phyloP scores from a whole-genome alignment of 2,113 vertebrate species.

The Pluvianellus socialis region DNA sequence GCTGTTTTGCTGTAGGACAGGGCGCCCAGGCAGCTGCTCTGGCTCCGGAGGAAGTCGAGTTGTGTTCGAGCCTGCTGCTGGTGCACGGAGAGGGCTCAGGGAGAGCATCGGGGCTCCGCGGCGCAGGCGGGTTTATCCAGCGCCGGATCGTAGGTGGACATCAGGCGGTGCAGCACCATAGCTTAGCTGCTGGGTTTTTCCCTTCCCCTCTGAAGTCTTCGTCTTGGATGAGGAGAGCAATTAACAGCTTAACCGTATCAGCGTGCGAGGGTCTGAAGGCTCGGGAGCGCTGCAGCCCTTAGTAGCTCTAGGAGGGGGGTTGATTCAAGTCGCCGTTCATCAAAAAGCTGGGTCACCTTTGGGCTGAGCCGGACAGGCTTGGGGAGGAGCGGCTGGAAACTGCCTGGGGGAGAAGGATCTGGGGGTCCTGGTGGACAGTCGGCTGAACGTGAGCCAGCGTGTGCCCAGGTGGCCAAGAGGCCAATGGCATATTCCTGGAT shows the following conservation, averaged over 20 bases:
- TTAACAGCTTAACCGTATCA: background rate
- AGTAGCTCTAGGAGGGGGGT: background rate
- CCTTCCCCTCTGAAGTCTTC: background rate
- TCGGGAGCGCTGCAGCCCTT: background rate
- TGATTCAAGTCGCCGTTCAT: background rate
- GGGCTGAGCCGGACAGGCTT: background rate
- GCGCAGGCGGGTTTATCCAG: background rate
- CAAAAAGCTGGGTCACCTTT: background rate
- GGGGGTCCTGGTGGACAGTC: too few species aligned
- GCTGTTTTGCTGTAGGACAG: background rate
- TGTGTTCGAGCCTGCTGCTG: background rate
- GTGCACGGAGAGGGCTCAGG: background rate
- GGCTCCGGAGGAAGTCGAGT: background rate
- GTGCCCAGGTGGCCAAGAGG: too few species aligned
- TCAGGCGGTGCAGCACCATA: background rate
- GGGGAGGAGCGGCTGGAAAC: too few species aligned
- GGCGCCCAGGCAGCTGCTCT: background rate
- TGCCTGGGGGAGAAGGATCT: too few species aligned
- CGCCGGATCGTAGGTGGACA: background rate
- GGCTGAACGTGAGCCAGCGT: too few species aligned
- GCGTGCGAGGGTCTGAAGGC: background rate
- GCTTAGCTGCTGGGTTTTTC: background rate
- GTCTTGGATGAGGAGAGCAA: background rate
- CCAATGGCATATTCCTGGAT: too few species aligned
- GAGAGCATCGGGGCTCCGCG: background rate